A percentile compares a stretch with the other conserved stretches of the same genome.
phyloP scores from a whole-genome alignment of 2,113 vertebrate species.

The Leucopsar rothschildi region DNA sequence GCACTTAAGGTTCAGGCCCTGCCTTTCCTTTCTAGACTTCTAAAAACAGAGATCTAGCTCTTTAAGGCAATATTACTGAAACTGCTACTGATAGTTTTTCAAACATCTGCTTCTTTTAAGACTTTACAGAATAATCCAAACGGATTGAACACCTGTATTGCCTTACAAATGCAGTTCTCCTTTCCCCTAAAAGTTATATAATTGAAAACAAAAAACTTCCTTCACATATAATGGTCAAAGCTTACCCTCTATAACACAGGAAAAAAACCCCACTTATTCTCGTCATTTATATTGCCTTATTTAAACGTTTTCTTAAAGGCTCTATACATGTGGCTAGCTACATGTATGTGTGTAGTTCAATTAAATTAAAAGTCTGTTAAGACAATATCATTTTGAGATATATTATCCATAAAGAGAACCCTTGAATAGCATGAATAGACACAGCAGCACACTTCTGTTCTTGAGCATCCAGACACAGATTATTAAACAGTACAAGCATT shows the following conservation, averaged over 20 bases:
- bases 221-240: fast-evolving
- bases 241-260: background rate
- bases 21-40: background rate
- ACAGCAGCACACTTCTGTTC: background rate
- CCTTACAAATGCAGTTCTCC: background rate
- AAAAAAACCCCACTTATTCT: background rate
- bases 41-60: background rate
- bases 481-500: background rate
- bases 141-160: fast-evolving
- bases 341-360: background rate
- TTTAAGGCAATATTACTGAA: background rate
- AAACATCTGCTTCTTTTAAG: background rate
- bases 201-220: background rate
- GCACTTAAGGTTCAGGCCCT: background rate
- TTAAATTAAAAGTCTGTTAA: background rate
- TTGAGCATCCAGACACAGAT: background rate
- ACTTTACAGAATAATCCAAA: background rate
- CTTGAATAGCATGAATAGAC: background rate
- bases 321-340: background rate
- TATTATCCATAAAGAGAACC: background rate
- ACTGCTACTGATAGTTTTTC: background rate
- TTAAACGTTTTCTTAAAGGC: background rate
- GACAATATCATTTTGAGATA: background rate
- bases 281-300: background rate
- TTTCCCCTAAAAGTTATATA: background rate